phyloP scores from a whole-genome alignment of 1,140 invertebrate genomes.

The Sitobion miscanthi region DNA sequence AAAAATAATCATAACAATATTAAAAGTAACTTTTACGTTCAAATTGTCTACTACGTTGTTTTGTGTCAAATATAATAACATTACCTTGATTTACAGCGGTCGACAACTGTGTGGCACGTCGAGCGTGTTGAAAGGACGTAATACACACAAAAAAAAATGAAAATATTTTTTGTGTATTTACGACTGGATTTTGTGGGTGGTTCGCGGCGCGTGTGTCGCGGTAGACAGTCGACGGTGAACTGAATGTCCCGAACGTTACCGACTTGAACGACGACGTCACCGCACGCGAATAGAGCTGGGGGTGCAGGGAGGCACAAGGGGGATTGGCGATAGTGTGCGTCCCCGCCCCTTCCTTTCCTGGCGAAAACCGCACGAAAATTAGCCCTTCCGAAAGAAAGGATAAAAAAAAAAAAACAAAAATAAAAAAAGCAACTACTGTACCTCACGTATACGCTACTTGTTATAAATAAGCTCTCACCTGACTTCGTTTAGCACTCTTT shows the following conservation, averaged over 20 bases:
- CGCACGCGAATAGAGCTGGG: background rate
- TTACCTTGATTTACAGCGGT: background rate
- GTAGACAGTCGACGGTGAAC: conserved; percentile 39
- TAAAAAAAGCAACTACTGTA: background rate
- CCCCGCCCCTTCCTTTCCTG: background rate
- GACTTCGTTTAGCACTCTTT: conserved; percentile 28
- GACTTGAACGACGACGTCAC: conserved; percentile 31
- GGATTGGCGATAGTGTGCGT: background rate
- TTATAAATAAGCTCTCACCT: conserved; percentile 35
- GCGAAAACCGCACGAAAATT: background rate
- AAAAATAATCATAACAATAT: background rate
- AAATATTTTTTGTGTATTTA: conserved; percentile 6
- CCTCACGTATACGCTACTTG: conserved; percentile 9
- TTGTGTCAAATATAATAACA: background rate
- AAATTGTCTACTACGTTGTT: background rate
- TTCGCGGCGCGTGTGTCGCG: background rate
- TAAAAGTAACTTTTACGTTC: background rate
- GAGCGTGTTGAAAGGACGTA: background rate
- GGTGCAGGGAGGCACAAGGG: background rate
- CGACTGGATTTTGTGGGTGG: background rate
- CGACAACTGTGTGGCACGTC: background rate
- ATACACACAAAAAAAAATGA: background rate
- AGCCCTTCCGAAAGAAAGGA: background rate
- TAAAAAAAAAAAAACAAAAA: background rate
- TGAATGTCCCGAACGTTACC: conserved; percentile 40